Evolutionary conservation across 2,888 invertebrate genomes (phyloP).

Genomic region (Saturnia japonica): DNA sequence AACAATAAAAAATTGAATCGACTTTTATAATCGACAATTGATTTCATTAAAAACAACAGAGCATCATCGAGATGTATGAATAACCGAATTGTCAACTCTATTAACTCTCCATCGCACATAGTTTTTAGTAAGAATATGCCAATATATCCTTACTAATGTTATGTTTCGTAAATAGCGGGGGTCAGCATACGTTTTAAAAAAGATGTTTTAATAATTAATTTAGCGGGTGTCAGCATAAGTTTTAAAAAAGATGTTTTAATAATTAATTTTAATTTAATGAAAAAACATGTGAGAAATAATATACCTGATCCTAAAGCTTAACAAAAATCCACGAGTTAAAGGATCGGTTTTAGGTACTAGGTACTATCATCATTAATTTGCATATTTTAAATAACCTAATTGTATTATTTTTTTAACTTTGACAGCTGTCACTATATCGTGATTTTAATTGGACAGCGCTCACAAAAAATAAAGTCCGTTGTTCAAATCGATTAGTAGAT

Average conservation of each 20-base stretch:
- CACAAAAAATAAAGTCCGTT: background rate
- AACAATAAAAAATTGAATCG: background rate
- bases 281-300: too few relatives aligned
- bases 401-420: background rate
- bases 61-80: background rate
- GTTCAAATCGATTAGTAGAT: too few relatives aligned
- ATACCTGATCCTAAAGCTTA: too few relatives aligned
- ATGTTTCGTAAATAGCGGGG: too few relatives aligned
- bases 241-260: too few relatives aligned
- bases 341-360: too few relatives aligned
- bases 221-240: too few relatives aligned
- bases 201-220: too few relatives aligned
- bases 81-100: background rate
- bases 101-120: background rate
- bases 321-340: too few relatives aligned
- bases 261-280: too few relatives aligned
- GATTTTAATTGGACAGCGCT: background rate
- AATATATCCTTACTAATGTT: background rate
- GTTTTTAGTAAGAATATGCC: background rate
- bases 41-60: background rate
- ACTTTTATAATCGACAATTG: background rate
- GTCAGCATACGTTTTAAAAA: too few relatives aligned
- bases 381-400: background rate
- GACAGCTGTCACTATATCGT: constrained; percentile 1
- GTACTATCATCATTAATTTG: too few relatives aligned